Evolutionary conservation across 1,140 invertebrate genomes (phyloP).

Genomic region (Archivesica marissinica): DNA sequence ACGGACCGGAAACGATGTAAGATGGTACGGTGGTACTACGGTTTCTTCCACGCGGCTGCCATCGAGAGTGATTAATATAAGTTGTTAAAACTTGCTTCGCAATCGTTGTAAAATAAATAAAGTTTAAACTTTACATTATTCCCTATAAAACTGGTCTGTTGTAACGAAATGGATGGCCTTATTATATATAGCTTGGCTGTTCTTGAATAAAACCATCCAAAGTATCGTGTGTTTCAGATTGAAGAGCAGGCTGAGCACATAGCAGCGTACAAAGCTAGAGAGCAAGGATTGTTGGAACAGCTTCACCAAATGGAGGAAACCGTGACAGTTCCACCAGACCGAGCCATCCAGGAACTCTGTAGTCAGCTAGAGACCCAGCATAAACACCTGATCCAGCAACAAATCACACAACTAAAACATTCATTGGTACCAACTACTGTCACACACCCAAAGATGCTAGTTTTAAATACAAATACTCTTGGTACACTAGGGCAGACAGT

Average conservation of each 20-base stretch:
- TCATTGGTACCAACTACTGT: background rate
- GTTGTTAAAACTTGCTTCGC: no score
- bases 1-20: no score
- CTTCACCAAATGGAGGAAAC: slow-evolving; percentile 63
- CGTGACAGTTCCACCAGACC: slow-evolving; percentile 47
- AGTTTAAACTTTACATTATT: no score
- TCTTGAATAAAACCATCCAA: no score
- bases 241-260: slow-evolving; percentile 77
- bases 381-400: slow-evolving; percentile 75
- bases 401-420: slow-evolving; percentile 69
- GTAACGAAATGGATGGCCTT: no score
- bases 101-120: no score
- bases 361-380: slow-evolving; percentile 74
- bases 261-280: slow-evolving; percentile 70
- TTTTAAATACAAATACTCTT: slow-evolving; percentile 17
- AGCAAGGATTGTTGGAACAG: slow-evolving; percentile 74
- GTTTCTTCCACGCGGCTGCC: no score
- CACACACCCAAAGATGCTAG: slow-evolving; percentile 2
- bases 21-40: no score
- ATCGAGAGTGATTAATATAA: no score
- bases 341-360: slow-evolving; percentile 68
- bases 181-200: no score
- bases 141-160: no score
- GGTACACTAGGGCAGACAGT: background rate
- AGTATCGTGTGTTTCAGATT: slow-evolving; percentile 66